These are phyloP conservation scores for Delphinus delphis DNA, from an alignment of 2,113 vertebrate species.

Conservation along the genomic window DNA sequence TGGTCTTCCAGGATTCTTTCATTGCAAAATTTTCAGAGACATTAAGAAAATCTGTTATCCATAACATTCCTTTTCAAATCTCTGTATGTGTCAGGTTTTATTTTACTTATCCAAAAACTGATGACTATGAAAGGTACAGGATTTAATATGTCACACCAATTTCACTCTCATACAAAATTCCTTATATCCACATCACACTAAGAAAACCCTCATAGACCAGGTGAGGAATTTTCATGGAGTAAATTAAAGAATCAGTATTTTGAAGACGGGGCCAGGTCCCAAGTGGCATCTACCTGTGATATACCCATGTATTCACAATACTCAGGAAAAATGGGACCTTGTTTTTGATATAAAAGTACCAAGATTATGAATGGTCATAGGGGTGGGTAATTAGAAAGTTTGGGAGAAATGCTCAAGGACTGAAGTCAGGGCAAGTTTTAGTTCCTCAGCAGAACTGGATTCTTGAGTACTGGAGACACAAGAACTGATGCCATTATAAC, in stretches of 20 bases:
- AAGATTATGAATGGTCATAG: fast-evolving
- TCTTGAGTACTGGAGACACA: fast-evolving
- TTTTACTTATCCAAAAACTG: background rate
- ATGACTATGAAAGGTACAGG: background rate
- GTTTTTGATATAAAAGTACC: no score
- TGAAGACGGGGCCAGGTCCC: background rate
- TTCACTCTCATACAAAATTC: background rate
- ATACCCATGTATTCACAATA: background rate
- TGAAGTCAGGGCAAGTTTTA: background rate
- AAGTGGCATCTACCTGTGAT: background rate
- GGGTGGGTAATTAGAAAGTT: fast-evolving
- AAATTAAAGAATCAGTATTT: background rate
- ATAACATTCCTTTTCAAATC: background rate
- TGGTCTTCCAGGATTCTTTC: background rate
- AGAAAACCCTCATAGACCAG: background rate
- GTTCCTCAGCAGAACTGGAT: background rate
- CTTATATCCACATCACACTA: background rate
- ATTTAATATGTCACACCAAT: background rate
- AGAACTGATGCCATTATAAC: fast-evolving
- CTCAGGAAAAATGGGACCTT: no score
- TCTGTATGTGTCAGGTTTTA: background rate
- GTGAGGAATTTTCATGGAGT: no score
- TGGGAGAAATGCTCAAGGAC: background rate
- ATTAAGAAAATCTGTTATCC: background rate
- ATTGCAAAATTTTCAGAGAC: background rate